Evolutionary conservation across 1,140 invertebrate genomes (phyloP).

Genomic region (Homarus americanus): DNA sequence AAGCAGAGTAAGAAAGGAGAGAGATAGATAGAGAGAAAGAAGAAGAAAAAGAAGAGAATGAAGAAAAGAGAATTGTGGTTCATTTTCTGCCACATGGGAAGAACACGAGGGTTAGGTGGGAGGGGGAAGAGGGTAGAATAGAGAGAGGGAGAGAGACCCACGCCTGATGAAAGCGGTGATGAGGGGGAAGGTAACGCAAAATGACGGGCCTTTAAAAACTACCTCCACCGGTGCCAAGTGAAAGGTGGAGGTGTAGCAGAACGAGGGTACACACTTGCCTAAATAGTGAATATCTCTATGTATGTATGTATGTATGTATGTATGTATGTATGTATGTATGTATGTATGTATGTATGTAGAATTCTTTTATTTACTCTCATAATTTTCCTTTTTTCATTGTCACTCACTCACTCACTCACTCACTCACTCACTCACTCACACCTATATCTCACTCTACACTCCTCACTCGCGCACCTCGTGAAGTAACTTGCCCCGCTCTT

Average conservation of each 20-base stretch:
- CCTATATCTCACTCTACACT: neutral
- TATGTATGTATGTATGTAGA: conserved; percentile 1
- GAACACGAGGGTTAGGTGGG: conserved; percentile 14
- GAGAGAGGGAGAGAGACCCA: conserved; percentile 2
- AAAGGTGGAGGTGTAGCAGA: neutral
- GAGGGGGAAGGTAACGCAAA: neutral
- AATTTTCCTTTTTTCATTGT: neutral
- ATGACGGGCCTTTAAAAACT: conserved; percentile 4
- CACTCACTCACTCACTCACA: neutral
- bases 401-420: neutral
- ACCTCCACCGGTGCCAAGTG: neutral
- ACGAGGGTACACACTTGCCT: neutral
- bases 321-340: conserved; percentile 7
- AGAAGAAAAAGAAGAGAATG: neutral
- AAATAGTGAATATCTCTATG: neutral
- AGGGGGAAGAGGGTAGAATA: conserved; percentile 8
- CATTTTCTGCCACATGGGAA: too few relatives aligned
- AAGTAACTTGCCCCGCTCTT: neutral
- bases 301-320: neutral
- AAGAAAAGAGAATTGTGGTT: neutral
- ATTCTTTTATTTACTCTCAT: neutral
- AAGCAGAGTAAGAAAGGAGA: neutral
- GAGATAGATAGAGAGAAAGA: conserved; percentile 31
- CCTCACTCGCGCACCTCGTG: too few relatives aligned
- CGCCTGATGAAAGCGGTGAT: neutral